Evolutionary conservation across 2,113 vertebrate species (phyloP).

Genomic region (Chroicocephalus ridibundus): DNA sequence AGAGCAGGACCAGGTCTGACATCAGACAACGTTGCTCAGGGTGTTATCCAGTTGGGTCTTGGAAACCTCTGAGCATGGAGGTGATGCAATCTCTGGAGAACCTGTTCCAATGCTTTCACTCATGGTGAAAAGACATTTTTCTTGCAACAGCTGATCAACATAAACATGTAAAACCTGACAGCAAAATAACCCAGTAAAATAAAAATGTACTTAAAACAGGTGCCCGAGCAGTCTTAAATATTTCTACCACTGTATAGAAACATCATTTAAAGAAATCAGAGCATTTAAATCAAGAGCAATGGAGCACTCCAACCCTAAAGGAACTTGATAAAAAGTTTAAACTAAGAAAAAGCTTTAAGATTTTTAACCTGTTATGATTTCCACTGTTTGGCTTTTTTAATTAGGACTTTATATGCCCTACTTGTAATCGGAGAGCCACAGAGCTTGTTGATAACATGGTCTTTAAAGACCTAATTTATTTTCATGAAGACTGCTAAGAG

Average conservation of each 20-base stretch:
- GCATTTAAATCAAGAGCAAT: not conserved
- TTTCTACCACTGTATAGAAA: not conserved
- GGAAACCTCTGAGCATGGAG: not conserved
- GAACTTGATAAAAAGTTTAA: not conserved
- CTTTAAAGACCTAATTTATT: constrained; percentile 73
- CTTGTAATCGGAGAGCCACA: constrained; percentile 52
- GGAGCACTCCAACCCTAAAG: not conserved
- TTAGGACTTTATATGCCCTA: constrained; percentile 33
- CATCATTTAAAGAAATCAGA: not conserved
- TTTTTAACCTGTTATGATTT: not conserved
- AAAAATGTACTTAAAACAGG: not conserved
- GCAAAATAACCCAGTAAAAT: not conserved
- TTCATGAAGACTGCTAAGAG: constrained; percentile 54
- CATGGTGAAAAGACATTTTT: not conserved
- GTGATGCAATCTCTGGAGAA: rapidly evolving
- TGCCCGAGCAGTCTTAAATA: rapidly evolving
- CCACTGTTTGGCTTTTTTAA: not conserved
- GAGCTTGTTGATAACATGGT: constrained; percentile 45
- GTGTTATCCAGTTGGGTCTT: rapidly evolving
- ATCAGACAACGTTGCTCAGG: not conserved
- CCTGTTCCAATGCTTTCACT: not conserved
- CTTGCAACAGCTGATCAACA: not conserved
- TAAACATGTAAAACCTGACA: not conserved
- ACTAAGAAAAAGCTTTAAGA: not conserved
- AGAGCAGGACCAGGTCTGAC: not conserved